Base-by-base conservation (phyloP, 2,113 vertebrate species). In the Hippocampus abdominalis region DNA sequence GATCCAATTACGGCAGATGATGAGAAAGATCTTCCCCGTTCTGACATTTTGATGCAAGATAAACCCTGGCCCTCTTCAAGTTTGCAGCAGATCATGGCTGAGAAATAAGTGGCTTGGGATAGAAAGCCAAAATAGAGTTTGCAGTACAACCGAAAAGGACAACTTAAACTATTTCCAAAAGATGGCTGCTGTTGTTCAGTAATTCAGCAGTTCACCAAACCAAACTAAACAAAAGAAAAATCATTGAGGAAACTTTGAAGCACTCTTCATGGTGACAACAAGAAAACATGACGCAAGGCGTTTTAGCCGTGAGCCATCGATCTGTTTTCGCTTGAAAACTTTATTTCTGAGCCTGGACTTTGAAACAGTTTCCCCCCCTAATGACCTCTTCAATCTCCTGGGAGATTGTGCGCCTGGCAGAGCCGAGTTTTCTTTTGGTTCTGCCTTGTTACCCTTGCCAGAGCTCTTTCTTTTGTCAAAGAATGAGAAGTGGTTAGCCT, bases 101-200 rank as follows among this genome's bases (percentile, higher is more conserved):
- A 10, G 25, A 85, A 81, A 83, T 83, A 84, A 81, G 81, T 84
- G 46, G 62, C 51, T 86, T 78, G 79, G 77, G 61, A 78, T 62
- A 23, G 20, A 60, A 56, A 66, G 70, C 73, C 71, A 74, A 73
- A 75, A 71, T 71, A 64, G 60, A 72, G 68, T 77, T 56, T 73
- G 73, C 40, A 82, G 76, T 76, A 84, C 3, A 69, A 72, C 25
- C 29, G 64, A 65, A 27, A 63, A 29, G 21, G 3, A 51, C 62
- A 60, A 44, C 9, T 63, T 12, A 5, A 39, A 51, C 44, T 54
- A 39, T 67, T 68, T 2, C 8, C 64, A 40, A 59, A 75, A 69
- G 42, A 5, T 67, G 42, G 56, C 73, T 51, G 60, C 36, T 69
- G 27, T 36, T 59, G 12, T 32, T 59, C 27, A 16, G 15, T 29